A percentile compares a stretch with the other conserved stretches of the same genome.
Conservation (phyloP, 2,113 vertebrate genomes). For the Sitta europaea region DNA sequence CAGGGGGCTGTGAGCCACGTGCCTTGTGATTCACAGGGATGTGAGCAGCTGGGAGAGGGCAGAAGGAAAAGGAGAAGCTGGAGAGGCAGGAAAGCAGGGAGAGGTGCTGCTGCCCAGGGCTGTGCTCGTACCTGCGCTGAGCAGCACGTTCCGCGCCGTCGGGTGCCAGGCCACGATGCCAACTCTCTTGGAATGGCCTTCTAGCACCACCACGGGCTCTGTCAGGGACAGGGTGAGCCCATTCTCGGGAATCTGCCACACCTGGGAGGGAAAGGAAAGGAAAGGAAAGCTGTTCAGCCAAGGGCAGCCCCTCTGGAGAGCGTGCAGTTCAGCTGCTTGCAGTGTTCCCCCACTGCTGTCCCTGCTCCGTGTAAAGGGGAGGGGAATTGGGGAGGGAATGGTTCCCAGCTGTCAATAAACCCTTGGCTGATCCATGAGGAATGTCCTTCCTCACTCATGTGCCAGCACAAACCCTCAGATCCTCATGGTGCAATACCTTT, state of each 20-base stretch:
- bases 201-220: conserved; percentile 88
- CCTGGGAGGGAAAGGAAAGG: conserved; percentile 66
- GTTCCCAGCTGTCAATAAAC: neutral
- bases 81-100: accelerated
- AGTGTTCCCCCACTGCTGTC: accelerated
- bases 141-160: conserved; percentile 90
- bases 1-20: neutral
- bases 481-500: neutral
- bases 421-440: neutral
- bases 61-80: neutral
- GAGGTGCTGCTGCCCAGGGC: accelerated
- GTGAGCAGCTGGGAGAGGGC: neutral
- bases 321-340: accelerated
- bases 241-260: conserved; percentile 97
- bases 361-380: neutral
- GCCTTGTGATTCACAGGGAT: neutral
- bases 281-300: neutral
- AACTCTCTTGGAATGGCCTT: conserved; percentile 94
- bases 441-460: neutral
- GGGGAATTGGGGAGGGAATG: neutral
- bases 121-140: conserved; percentile 84
- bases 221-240: conserved; percentile 88
- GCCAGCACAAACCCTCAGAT: neutral
- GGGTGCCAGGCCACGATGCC: conserved; percentile 97
- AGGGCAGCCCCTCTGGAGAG: neutral